phyloP scores from a whole-genome alignment of 2,797 vertebrate genomes.

The Bradypus variegatus region DNA sequence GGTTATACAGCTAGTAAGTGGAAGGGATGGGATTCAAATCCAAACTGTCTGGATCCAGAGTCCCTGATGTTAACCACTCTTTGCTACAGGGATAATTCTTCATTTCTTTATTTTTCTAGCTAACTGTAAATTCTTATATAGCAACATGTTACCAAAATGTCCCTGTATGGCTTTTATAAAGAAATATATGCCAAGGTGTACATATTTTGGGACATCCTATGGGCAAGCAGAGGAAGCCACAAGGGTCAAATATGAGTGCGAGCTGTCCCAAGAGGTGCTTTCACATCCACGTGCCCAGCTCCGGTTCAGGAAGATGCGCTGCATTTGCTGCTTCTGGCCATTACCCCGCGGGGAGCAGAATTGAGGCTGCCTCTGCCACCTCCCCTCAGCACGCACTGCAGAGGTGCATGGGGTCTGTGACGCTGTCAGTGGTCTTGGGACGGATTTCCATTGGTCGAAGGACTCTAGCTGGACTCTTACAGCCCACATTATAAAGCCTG shows the following conservation, averaged over 20 bases:
- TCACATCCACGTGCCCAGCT: not conserved
- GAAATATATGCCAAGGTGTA: not conserved
- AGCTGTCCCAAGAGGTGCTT: not conserved
- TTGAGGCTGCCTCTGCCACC: not conserved
- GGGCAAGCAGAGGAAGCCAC: not conserved
- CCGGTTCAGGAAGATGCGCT: not conserved
- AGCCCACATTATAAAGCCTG: not conserved
- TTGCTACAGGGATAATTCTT: not conserved
- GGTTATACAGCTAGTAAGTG: not conserved
- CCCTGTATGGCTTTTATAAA: not conserved
- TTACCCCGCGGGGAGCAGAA: not conserved
- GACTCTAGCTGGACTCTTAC: not conserved
- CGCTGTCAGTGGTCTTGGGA: not conserved
- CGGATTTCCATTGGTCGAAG: not conserved
- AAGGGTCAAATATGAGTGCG: no score
- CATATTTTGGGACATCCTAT: not conserved
- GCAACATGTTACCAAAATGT: not conserved
- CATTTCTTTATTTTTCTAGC: not conserved
- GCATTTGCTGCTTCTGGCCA: not conserved
- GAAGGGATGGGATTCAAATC: no score
- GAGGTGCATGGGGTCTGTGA: not conserved
- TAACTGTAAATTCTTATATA: not conserved
- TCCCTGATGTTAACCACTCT: not conserved
- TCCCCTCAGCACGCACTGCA: not conserved
- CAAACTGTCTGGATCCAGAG: not conserved